phyloP scores from a whole-genome alignment of 2,113 vertebrate genomes.

The Gasterosteus aculeatus region DNA sequence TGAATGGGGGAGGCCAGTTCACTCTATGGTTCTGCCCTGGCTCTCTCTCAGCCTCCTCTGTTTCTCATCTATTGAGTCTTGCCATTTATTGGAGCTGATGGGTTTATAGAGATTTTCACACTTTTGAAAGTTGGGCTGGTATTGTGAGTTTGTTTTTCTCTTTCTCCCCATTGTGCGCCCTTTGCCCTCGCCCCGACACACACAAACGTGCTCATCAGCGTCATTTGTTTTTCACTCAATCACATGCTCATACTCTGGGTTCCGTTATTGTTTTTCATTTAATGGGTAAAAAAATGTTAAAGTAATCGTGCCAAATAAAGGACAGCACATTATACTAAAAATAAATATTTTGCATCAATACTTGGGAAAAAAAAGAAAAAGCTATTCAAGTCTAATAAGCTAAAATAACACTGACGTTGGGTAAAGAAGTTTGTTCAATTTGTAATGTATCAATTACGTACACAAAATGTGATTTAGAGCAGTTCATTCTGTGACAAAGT shows the following conservation, averaged over 20 bases:
- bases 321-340: background rate
- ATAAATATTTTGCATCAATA: background rate
- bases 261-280: background rate
- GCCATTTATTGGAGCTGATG: conserved; percentile 96
- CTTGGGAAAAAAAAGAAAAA: background rate
- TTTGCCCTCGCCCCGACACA: conserved; percentile 56
- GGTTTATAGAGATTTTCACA: conserved; percentile 98
- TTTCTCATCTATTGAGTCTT: conserved; percentile 91
- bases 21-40: conserved; percentile 85
- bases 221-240: conserved; percentile 36
- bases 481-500: background rate
- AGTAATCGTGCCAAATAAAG: background rate
- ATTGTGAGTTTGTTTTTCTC: conserved; percentile 80
- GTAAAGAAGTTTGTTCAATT: background rate
- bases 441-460: background rate
- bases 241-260: conserved; percentile 9
- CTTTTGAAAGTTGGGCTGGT: conserved; percentile 87
- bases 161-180: conserved; percentile 57
- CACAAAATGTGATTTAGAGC: background rate
- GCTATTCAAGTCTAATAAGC: background rate
- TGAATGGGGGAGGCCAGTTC: conserved; percentile 94
- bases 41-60: conserved; percentile 81
- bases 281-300: background rate
- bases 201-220: conserved; percentile 52
- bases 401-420: background rate